Conservation (phyloP, 2,888 invertebrate species). For the Acronicta alni region DNA sequence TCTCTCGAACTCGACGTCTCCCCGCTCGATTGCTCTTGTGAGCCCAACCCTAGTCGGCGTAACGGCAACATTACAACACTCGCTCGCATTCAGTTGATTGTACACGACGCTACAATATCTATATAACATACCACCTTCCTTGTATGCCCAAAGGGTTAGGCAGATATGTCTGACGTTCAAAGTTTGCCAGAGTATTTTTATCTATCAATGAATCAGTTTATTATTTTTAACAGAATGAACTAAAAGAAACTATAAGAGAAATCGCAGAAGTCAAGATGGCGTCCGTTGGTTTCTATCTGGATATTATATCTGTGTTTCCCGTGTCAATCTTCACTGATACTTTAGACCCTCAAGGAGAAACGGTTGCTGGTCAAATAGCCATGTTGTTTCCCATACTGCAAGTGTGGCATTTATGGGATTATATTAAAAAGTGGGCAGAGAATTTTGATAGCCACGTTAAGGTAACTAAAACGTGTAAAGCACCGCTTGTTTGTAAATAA, state of each 20-base stretch:
- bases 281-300: constrained; percentile 80
- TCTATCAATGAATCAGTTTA: neutral
- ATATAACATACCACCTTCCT: too few species aligned
- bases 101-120: too few species aligned
- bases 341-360: constrained; percentile 71
- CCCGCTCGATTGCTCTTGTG: too few species aligned
- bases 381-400: constrained; percentile 77
- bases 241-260: constrained; percentile 78
- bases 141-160: too few species aligned
- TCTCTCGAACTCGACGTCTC: too few species aligned
- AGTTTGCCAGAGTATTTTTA: too few species aligned
- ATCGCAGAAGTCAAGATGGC: constrained; percentile 84
- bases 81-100: too few species aligned
- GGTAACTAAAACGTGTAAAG: constrained; percentile 59
- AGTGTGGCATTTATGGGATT: constrained; percentile 84
- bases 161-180: too few species aligned
- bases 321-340: constrained; percentile 79
- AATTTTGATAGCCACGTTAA: constrained; percentile 74
- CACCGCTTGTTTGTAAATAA: too few species aligned
- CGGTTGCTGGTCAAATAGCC: constrained; percentile 72
- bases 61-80: too few species aligned
- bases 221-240: constrained; percentile 68
- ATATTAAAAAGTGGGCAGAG: constrained; percentile 73
- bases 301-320: constrained; percentile 82
- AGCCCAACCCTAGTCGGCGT: too few species aligned